A percentile compares a stretch with the other conserved stretches of the same genome.
phyloP scores from a whole-genome alignment of 2,113 vertebrate genomes.

The Cettia cetti region DNA sequence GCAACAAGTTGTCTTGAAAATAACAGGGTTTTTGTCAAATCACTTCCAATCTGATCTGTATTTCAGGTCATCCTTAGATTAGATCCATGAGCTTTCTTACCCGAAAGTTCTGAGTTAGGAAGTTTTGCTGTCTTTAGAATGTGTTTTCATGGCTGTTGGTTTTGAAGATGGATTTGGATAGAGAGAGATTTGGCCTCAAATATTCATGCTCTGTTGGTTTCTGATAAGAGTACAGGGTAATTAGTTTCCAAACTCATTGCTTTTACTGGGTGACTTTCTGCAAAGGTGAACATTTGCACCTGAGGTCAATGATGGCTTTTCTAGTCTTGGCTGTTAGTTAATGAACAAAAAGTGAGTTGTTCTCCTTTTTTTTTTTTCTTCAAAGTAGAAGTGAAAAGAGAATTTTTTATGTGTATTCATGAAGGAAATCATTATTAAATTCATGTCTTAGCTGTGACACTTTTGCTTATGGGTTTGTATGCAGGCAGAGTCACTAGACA shows the following conservation, averaged over 20 bases:
- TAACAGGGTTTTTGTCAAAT: neutral
- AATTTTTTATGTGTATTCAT: neutral
- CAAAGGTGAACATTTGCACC: neutral
- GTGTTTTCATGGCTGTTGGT: neutral
- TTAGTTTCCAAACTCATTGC: neutral
- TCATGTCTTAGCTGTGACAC: neutral
- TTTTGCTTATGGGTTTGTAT: neutral
- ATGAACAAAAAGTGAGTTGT: neutral
- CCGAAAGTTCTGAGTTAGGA: neutral
- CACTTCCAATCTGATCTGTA: neutral
- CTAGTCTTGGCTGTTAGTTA: neutral
- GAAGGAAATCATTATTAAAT: neutral
- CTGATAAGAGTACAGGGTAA: neutral
- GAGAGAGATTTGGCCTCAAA: neutral
- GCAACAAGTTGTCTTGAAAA: neutral
- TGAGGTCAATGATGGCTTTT: neutral
- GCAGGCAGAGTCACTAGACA: neutral
- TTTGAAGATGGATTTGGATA: neutral
- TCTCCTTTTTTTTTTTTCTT: neutral
- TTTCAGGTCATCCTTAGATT: neutral
- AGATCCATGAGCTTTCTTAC: neutral
- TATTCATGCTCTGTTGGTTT: neutral
- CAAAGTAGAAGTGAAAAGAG: neutral
- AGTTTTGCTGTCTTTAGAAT: neutral
- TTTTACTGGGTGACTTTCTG: constrained; percentile 2